A percentile compares a stretch with the other conserved stretches of the same genome.
Conservation (phyloP, 37 sponge, comb jelly and placozoan species). For the Ephydatia muelleri region DNA sequence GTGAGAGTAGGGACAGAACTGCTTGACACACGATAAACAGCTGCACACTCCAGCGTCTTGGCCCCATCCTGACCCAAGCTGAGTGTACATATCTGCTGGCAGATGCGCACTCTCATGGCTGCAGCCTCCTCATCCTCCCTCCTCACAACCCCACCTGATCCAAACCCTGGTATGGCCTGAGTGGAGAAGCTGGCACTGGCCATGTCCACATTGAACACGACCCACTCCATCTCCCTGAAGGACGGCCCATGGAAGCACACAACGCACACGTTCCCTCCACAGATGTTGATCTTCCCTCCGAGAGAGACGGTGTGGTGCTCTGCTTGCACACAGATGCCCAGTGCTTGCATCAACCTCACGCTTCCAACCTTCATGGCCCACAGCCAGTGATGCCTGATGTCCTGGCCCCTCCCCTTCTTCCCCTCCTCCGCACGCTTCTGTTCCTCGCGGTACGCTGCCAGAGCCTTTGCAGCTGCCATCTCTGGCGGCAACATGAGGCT, state of each 20-base stretch:
- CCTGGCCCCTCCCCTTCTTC: neutral
- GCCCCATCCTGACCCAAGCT: slow-evolving; percentile 27
- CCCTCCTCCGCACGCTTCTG: slow-evolving; percentile 23
- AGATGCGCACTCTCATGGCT: slow-evolving; percentile 23
- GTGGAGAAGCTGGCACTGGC: slow-evolving; percentile 69
- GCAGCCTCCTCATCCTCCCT: neutral
- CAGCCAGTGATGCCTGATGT: slow-evolving; percentile 69
- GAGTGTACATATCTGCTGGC: slow-evolving; percentile 52
- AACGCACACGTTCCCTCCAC: slow-evolving; percentile 65
- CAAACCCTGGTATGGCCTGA: slow-evolving; percentile 74
- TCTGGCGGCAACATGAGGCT: slow-evolving; percentile 65
- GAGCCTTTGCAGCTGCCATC: slow-evolving; percentile 46
- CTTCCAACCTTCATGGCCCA: slow-evolving; percentile 74
- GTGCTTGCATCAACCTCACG: slow-evolving; percentile 47
- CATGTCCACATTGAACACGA: slow-evolving; percentile 61
- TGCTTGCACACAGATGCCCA: slow-evolving; percentile 47
- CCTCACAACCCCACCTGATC: neutral
- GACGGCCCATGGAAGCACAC: slow-evolving; percentile 77
- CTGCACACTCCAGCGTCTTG: slow-evolving; percentile 19
- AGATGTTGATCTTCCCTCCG: slow-evolving; percentile 62
- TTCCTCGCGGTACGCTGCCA: slow-evolving; percentile 45
- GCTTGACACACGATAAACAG: slow-evolving; percentile 61
- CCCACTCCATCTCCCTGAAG: slow-evolving; percentile 82
- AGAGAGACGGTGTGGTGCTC: slow-evolving; percentile 50
- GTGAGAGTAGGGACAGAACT: slow-evolving; percentile 44